These are phyloP conservation scores for Melolontha melolontha DNA, from an alignment of 2,888 invertebrate species.

Conservation along the genomic window DNA sequence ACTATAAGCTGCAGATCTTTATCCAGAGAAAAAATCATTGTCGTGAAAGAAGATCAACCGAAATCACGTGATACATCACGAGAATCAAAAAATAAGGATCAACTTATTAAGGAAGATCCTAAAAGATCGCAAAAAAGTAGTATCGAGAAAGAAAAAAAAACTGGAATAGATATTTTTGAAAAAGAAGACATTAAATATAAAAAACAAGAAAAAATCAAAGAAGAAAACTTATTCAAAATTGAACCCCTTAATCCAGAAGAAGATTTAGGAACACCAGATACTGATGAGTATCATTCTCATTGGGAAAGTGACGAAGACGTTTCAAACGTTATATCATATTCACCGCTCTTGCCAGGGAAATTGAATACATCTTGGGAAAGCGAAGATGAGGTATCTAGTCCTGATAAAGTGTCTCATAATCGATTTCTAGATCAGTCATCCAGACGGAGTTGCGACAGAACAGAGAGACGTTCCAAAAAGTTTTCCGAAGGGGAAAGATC, in stretches of 20 bases:
- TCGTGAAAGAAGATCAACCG: slow-evolving; percentile 17
- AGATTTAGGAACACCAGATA: slow-evolving; percentile 51
- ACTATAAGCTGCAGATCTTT: slow-evolving; percentile 3
- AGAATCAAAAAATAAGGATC: slow-evolving; percentile 30
- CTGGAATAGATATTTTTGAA: not conserved
- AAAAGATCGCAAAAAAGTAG: not conserved
- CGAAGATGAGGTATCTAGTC: slow-evolving; percentile 47
- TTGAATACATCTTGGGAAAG: slow-evolving; percentile 52
- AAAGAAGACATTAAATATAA: slow-evolving; percentile 2
- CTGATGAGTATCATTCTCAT: slow-evolving; percentile 56
- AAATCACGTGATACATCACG: slow-evolving; percentile 13
- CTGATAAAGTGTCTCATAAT: slow-evolving; percentile 19
- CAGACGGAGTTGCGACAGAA: slow-evolving; percentile 14
- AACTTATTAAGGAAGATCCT: slow-evolving; percentile 33
- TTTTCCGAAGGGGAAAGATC: slow-evolving; percentile 43
- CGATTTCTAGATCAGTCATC: not conserved
- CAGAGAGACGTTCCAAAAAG: slow-evolving; percentile 27
- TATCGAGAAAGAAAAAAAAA: not conserved
- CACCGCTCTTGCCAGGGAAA: slow-evolving; percentile 29
- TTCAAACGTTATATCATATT: slow-evolving; percentile 40
- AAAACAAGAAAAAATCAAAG: slow-evolving; percentile 4
- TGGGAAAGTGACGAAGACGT: slow-evolving; percentile 57
- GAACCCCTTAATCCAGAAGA: slow-evolving; percentile 14
- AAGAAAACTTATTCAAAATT: slow-evolving; percentile 23
- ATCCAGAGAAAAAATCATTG: slow-evolving; percentile 27